Evolutionary conservation across 1,140 invertebrate genomes (phyloP).

Genomic region (Ptiloglossa arizonensis): DNA sequence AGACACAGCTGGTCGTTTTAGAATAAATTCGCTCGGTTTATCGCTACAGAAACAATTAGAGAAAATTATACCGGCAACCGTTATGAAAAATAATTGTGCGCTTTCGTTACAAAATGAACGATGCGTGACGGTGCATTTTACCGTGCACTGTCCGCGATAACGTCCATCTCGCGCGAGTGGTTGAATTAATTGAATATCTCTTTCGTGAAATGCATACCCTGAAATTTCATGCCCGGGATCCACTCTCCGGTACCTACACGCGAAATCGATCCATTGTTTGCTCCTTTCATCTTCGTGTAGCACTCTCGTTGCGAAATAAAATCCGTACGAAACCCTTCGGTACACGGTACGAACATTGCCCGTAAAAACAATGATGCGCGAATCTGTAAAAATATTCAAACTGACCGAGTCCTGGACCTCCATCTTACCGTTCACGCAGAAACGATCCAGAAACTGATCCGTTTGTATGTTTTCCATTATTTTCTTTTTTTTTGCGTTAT

Average conservation of each 20-base stretch:
- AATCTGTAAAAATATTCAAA: not conserved
- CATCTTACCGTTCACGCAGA: not conserved
- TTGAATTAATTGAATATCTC: slow-evolving; percentile 31
- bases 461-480: no score
- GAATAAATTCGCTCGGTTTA: no score
- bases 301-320: not conserved
- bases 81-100: not conserved
- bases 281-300: not conserved
- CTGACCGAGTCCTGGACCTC: not conserved
- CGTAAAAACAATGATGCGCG: slow-evolving; percentile 6
- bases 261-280: slow-evolving; percentile 5
- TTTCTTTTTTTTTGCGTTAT: no score
- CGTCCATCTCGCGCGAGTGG: not conserved
- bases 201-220: not conserved
- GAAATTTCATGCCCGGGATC: not conserved
- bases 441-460: not conserved
- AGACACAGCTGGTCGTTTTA: not conserved
- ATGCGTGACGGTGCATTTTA: not conserved
- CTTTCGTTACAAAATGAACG: not conserved
- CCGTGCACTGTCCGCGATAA: not conserved
- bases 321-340: not conserved
- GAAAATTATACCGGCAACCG: not conserved
- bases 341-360: not conserved
- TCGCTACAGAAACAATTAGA: no score
- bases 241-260: not conserved